These are phyloP conservation scores for Anthonomus grandis DNA, from an alignment of 1,140 invertebrate genomes.

Conservation along the genomic window DNA sequence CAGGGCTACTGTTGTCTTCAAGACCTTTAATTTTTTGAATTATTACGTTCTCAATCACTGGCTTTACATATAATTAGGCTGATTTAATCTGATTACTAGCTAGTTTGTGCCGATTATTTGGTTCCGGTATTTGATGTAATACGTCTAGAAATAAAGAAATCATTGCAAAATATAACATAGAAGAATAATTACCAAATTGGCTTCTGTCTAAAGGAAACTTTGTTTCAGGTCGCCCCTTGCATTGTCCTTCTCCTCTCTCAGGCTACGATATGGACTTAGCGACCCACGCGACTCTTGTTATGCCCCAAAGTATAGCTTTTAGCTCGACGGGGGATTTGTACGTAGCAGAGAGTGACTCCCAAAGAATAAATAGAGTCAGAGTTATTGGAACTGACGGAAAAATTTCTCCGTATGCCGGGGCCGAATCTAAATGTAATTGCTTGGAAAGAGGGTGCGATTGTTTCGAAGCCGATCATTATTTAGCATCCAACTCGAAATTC, in stretches of 20 bases:
- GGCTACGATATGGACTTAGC: constrained; percentile 78
- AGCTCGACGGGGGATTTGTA: constrained; percentile 92
- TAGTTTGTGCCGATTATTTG: no score
- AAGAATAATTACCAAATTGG: no score
- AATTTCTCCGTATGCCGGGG: constrained; percentile 87
- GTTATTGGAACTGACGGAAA: constrained; percentile 90
- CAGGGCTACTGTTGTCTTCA: no score
- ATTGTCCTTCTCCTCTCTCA: constrained; percentile 76
- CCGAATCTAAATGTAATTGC: constrained; percentile 94
- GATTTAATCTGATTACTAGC: no score
- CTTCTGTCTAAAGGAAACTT: no score
- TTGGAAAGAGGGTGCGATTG: constrained; percentile 86
- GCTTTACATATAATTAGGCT: no score
- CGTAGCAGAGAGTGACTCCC: constrained; percentile 92
- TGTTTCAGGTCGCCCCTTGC: constrained; percentile 69
- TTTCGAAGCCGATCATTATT: constrained; percentile 85
- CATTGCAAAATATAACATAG: no score
- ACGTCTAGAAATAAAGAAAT: no score
- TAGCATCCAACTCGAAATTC: constrained; percentile 90
- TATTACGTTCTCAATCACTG: no score
- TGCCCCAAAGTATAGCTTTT: constrained; percentile 92
- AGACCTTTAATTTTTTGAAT: no score
- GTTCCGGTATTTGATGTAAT: no score
- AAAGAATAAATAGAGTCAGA: constrained; percentile 88
- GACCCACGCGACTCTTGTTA: constrained; percentile 83